Evolutionary conservation across 2,113 vertebrate species (phyloP).

Genomic region (Trachemys scripta): DNA sequence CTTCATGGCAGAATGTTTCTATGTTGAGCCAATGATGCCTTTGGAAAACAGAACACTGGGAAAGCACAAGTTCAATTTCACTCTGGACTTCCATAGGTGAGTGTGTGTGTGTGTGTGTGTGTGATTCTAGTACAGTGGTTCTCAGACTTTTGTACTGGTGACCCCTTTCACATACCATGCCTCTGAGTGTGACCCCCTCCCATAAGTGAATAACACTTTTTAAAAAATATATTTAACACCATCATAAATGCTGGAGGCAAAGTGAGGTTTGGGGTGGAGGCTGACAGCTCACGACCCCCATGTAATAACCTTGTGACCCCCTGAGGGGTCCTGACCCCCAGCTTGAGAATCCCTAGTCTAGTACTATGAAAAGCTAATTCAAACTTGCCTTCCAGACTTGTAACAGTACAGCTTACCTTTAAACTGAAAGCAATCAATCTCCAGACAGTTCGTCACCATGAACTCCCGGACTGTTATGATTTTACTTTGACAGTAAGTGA

Average conservation of each 20-base stretch:
- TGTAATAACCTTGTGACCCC: no score
- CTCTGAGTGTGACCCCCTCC: no score
- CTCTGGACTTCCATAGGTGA: constrained; percentile 94
- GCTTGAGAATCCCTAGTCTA: background rate
- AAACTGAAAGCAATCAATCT: constrained; percentile 95
- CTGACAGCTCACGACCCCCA: no score
- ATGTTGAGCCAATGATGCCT: constrained; percentile 78
- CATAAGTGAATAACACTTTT: no score
- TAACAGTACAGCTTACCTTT: constrained; percentile 88
- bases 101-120: background rate
- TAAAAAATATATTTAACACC: no score
- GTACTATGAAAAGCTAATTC: background rate
- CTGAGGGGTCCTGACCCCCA: no score
- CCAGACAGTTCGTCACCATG: constrained; percentile 92
- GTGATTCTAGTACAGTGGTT: background rate
- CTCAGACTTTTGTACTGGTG: no score
- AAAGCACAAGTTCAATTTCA: constrained; percentile 82
- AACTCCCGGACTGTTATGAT: constrained; percentile 94
- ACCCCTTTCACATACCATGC: no score
- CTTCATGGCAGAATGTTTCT: constrained; percentile 87
- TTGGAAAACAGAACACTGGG: constrained; percentile 61
- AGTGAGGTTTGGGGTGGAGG: no score
- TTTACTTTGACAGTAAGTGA: constrained; percentile 88
- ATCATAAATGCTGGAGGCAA: no score
- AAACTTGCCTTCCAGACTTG: constrained; percentile 82